Evolutionary conservation across 2,888 invertebrate genomes (phyloP).

Genomic region (Stenichneumon culpator): DNA sequence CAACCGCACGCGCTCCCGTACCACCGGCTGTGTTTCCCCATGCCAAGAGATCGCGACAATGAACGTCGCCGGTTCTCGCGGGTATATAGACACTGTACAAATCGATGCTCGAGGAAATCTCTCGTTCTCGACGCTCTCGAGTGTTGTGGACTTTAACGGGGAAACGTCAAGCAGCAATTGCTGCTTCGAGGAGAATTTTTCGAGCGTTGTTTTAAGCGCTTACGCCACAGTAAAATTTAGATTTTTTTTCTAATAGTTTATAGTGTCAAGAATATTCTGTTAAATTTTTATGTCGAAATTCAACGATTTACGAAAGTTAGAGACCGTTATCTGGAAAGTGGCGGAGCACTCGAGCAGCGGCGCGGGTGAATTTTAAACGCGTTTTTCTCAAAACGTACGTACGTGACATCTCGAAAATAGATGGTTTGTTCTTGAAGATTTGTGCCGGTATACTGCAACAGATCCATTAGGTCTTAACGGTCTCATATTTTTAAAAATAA

Average conservation of each 20-base stretch:
- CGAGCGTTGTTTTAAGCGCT: not conserved
- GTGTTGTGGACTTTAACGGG: not conserved
- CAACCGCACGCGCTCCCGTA: not conserved
- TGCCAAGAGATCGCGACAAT: constrained; percentile 35
- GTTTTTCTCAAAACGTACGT: not conserved
- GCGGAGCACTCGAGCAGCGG: too few species aligned
- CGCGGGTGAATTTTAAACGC: not conserved
- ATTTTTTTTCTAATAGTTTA: too few species aligned
- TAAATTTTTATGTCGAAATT: too few species aligned
- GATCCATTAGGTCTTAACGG: too few species aligned
- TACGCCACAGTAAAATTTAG: too few species aligned
- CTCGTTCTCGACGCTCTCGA: constrained; percentile 23
- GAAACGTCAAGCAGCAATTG: not conserved
- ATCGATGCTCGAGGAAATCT: constrained; percentile 21
- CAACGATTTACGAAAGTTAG: too few species aligned
- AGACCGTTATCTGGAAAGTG: too few species aligned
- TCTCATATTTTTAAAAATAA: too few species aligned
- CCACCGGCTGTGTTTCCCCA: constrained; percentile 17
- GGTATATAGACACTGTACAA: constrained; percentile 5
- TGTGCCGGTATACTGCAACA: too few species aligned
- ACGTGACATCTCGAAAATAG: too few species aligned
- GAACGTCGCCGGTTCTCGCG: constrained; percentile 33
- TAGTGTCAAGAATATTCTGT: too few species aligned
- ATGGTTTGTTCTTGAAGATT: too few species aligned
- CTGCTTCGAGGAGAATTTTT: not conserved